Percentiles rank a stretch among this genome's conserved stretches.
phyloP scores from a whole-genome alignment of 2,888 invertebrate species.

The Neoascia interrupta region DNA sequence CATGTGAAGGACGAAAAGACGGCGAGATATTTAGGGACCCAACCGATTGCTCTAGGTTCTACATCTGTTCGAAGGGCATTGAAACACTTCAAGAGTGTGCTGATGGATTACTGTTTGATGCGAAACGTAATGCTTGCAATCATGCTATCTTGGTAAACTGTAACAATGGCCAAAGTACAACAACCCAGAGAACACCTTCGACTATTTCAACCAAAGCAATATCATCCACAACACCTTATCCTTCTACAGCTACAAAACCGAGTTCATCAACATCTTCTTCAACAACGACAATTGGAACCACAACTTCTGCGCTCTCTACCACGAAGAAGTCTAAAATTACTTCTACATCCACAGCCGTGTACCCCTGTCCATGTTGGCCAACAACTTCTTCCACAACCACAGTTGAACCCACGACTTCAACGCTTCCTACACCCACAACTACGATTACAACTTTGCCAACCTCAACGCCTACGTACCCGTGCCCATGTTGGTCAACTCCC shows the following conservation, averaged over 20 bases:
- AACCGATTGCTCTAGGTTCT: constrained; percentile 1
- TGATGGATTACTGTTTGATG: not conserved
- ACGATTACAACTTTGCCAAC: not conserved
- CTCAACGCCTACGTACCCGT: not conserved
- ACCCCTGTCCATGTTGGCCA: not conserved
- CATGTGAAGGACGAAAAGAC: not conserved
- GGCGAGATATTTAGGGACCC: constrained; percentile 3
- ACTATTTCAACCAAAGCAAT: too few relatives aligned
- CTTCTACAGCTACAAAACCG: not conserved
- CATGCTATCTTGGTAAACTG: not conserved
- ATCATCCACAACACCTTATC: not conserved
- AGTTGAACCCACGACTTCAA: not conserved
- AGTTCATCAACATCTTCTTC: not conserved
- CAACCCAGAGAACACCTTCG: not conserved
- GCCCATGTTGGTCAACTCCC: too few relatives aligned
- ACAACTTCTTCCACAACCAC: not conserved
- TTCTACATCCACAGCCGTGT: not conserved
- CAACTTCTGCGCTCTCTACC: too few relatives aligned
- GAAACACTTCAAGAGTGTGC: not conserved
- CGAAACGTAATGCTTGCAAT: not conserved
- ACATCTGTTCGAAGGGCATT: not conserved
- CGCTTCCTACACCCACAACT: not conserved
- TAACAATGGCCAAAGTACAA: not conserved
- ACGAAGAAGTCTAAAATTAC: not conserved
- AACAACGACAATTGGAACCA: not conserved